These are phyloP conservation scores for Malurus melanocephalus DNA, from an alignment of 2,113 vertebrate genomes.

Conservation along the genomic window DNA sequence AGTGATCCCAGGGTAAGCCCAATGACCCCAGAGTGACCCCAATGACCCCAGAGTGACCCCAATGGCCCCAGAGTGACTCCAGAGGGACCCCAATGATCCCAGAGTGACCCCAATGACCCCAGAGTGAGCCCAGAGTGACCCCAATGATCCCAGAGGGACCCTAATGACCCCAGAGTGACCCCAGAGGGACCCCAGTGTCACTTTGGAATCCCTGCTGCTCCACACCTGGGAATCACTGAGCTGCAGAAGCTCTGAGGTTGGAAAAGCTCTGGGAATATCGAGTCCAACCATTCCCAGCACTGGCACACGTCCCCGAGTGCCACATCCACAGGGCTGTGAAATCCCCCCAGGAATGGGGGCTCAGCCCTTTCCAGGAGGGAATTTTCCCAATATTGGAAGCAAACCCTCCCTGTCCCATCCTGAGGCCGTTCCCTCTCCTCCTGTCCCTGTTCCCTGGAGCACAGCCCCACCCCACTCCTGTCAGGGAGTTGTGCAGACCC, in stretches of 20 bases:
- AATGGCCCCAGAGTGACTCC: too few species aligned
- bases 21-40: neutral
- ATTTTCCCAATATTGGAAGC: too few species aligned
- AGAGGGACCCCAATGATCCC: too few species aligned
- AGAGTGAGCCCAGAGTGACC: rapidly evolving
- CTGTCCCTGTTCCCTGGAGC: neutral
- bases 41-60: too few species aligned
- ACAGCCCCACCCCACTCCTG: neutral
- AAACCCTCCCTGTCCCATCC: neutral
- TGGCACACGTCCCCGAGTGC: rapidly evolving
- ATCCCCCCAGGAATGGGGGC: neutral
- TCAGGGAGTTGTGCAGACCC: neutral
- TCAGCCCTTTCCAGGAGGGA: rapidly evolving
- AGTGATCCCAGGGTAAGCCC: too few species aligned
- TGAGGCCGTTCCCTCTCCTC: neutral
- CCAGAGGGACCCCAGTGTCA: too few species aligned
- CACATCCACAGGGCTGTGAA: neutral
- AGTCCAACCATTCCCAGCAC: neutral
- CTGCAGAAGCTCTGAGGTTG: neutral
- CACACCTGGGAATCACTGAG: rapidly evolving
- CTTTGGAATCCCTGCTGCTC: rapidly evolving
- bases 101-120: too few species aligned
- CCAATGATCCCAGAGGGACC: neutral
- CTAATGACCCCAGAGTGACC: rapidly evolving
- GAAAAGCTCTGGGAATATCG: neutral